Evolutionary conservation across 23 tunicate species (phyloP), one percentile per base, ranked within the genome.

Genomic region (Trididemnum nubilum): DNA sequence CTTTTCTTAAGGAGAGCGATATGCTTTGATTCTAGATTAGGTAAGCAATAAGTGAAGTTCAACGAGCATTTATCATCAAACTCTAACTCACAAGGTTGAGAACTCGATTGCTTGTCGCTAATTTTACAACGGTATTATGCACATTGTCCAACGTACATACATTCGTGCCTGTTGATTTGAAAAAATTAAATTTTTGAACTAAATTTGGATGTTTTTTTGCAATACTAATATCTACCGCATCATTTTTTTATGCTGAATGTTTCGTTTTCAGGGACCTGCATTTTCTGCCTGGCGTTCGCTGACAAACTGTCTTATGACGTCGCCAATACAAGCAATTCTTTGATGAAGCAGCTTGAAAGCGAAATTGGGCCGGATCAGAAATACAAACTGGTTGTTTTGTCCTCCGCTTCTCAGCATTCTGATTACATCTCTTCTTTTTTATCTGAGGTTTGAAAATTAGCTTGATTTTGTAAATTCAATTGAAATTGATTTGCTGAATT

Each of bases 1-100:
- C 9, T 86, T 29, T 76, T 88, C 9, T 63, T 88, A 50, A 82
- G 87, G n/a, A 69, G 92, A 64, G 92, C 92, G 3, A 77, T 77
- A 5, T 21, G 38, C 5, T 34, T n/a, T n/a, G n/a, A n/a, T n/a
- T n/a, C n/a, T n/a, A 50, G 57, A n/a, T n/a, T n/a, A n/a, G n/a
- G n/a, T n/a, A n/a, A n/a, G n/a, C n/a, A n/a, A n/a, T n/a, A n/a
- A n/a, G n/a, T n/a, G n/a, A n/a, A n/a, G n/a, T n/a, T n/a, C n/a
- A n/a, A n/a, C n/a, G n/a, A n/a, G n/a, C n/a, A n/a, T n/a, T n/a
- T n/a, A n/a, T n/a, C n/a, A n/a, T n/a, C n/a, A n/a, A n/a, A n/a
- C n/a, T n/a, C n/a, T n/a, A n/a, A n/a, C n/a, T n/a, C n/a, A n/a
- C n/a, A n/a, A n/a, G n/a, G n/a, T n/a, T n/a, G n/a, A n/a, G n/a